Base-by-base conservation (phyloP, 2,888 invertebrate species). In the Tetramorium bicarinatum region DNA sequence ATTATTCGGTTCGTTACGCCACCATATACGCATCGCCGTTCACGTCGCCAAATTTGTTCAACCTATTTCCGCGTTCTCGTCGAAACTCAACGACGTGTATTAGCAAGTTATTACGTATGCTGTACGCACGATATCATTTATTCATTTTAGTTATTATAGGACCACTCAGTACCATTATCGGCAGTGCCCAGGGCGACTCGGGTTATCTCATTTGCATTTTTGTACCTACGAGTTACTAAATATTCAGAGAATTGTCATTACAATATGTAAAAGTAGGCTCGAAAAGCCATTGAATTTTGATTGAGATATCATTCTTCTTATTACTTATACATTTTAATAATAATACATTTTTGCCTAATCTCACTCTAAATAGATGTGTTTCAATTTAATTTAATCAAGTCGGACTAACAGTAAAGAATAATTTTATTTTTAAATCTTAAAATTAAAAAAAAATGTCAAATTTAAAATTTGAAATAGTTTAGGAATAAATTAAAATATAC, bases 11-110 rank as follows among this genome's bases (percentile, higher is more conserved):
- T 83, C 76, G 83, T 72, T 77, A 81, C 72, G 71, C 54, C 18
- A 34, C 54, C 72, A 77, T 76, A 72, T 76, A 64, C 66, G 71
- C 64, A 66, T 77, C 83, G 47, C 25, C 38, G 47, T 66, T n/a
- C 56, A 54, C 47, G 21, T 69, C 64, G 76, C 47, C 64, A 82
- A 84, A 84, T 84, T 84, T 84, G 76, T 84, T 82, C 82, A 83
- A 76, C 82, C 84, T 76, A 84, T 84, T 84, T 82, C 76, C 75
- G 44, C 41, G 56, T 59, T 76, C 54, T 64, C 81, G 25, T 66
- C 64, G 66, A 61, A 71, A 41, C 64, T 82, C 74, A 41, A 18
- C 72, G 56, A 25, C 64, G 52, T 82, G 52, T 72, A 75, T 75
- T 64, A 74, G 64, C 41, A 21, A 71, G 69, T 72, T 81, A 81